Evolutionary conservation across 2,888 invertebrate species (phyloP), one percentile per base, ranked within the genome.

Genomic region (Limulus polyphemus): DNA sequence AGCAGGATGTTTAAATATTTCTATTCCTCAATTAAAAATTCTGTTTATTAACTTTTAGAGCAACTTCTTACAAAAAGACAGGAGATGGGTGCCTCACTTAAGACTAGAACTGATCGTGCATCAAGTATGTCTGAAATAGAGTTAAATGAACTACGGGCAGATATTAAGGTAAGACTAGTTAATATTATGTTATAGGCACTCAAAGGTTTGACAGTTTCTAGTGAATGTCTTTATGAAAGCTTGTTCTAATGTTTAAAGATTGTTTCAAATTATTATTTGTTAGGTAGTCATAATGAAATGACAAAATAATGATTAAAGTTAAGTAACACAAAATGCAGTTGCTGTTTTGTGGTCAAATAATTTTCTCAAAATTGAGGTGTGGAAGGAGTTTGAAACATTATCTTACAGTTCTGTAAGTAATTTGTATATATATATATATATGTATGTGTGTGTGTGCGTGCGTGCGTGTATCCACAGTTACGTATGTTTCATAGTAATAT

Each of bases 141-240:
- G 59, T 66, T 75, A 55, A 65, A 70, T 10, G 74, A 75, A 49
- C 71, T 76, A 7, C 65, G 75, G 55, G 69, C 71, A 50, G 75
- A 76, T 58, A 73, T 76, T 16, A 76, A 76, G 72, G 76, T 75
- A 62, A 55, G 1, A n/a, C 12, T 60, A 16, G 32, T 10, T 9
- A 51, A 49, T 56, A 12, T 16, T 46, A 16, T 47, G 10, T 47
- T 17, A 60, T 14, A 59, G 7, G 46, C 11, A 58, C 10, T 48
- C 1, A 32, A 32, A 0, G 32, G 32, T 32, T 32, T 32, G 32
- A 32, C 32, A 32, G 5, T 32, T 32, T 32, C 32, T 32, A 32
- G 3, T 32, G 32, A 32, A 5, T 32, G 1, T 32, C 3, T 5
- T 2, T 2, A 32, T 32, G 32, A 32, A 32, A 32, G 3, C 32